Conservation (phyloP, 2,888 invertebrate genomes). For the Leucoma salicis region DNA sequence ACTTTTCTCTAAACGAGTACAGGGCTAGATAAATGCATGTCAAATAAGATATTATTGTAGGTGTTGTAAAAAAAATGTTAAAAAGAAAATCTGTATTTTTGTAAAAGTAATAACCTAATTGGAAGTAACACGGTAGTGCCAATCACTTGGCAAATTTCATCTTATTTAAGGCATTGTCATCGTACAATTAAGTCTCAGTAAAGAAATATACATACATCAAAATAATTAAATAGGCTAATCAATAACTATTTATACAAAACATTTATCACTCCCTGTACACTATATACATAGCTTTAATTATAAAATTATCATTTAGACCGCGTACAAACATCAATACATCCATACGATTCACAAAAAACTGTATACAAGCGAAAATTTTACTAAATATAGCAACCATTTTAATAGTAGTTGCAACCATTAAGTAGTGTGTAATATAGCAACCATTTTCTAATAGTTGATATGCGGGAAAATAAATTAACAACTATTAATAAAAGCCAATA, state of each 20-base stretch:
- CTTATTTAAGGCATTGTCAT: no score
- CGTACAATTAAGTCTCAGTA: no score
- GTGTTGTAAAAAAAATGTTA: background rate
- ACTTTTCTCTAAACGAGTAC: slow-evolving; percentile 24
- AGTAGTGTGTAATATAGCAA: no score
- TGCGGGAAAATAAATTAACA: slow-evolving; percentile 35
- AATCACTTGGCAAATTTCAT: no score
- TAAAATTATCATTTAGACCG: slow-evolving; percentile 43
- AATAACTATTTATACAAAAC: slow-evolving; percentile 17
- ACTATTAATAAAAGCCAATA: slow-evolving; percentile 47
- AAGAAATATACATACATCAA: no score
- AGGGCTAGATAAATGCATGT: slow-evolving; percentile 9
- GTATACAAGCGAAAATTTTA: slow-evolving; percentile 37
- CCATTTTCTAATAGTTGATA: no score
- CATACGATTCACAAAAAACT: slow-evolving; percentile 26
- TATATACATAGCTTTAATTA: slow-evolving; percentile 43
- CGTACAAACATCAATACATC: slow-evolving; percentile 36
- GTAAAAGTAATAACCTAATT: no score
- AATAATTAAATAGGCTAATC: background rate
- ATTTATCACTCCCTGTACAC: slow-evolving; percentile 56
- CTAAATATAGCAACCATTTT: slow-evolving; percentile 39
- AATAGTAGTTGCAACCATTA: slow-evolving; percentile 23
- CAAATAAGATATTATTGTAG: background rate
- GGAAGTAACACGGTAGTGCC: no score
- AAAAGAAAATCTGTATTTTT: no score